Conservation (phyloP, 2,797 vertebrate genomes). For the Lacerta bilineata region DNA sequence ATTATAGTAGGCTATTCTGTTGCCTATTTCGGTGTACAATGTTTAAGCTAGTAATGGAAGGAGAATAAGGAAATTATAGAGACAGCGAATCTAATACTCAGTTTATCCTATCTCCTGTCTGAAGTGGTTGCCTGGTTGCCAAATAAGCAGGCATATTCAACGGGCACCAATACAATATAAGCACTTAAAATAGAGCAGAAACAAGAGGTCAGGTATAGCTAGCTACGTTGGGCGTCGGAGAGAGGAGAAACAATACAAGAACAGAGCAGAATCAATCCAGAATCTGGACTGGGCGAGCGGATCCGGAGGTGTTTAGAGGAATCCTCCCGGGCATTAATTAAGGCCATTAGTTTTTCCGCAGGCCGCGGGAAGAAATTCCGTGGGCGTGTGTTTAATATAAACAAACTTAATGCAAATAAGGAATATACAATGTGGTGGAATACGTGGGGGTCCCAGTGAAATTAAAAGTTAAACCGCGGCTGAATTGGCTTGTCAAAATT, state of each 20-base stretch:
- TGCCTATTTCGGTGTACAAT: background rate
- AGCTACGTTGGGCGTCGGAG: background rate
- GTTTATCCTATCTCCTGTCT: too few relatives aligned
- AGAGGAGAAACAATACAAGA: background rate
- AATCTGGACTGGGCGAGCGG: background rate
- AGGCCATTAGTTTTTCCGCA: background rate
- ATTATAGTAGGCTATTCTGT: background rate
- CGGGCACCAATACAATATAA: background rate
- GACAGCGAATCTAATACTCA: too few relatives aligned
- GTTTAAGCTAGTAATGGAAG: background rate
- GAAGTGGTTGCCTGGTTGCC: background rate
- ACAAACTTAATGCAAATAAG: background rate
- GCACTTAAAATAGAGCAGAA: background rate
- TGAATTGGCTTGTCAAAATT: background rate
- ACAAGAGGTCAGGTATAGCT: background rate
- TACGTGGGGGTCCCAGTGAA: background rate
- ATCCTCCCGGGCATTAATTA: background rate
- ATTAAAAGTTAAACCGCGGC: background rate
- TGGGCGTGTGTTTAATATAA: background rate
- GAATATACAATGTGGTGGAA: background rate
- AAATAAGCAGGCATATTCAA: background rate
- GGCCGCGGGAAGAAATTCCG: background rate
- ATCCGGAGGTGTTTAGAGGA: background rate
- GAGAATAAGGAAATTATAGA: too few relatives aligned
- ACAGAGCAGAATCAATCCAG: fast-evolving